Percentiles rank a stretch among this genome's conserved stretches.
These are phyloP conservation scores for Miniopterus natalensis DNA, from an alignment of 2,113 vertebrate genomes.

Conservation along the genomic window DNA sequence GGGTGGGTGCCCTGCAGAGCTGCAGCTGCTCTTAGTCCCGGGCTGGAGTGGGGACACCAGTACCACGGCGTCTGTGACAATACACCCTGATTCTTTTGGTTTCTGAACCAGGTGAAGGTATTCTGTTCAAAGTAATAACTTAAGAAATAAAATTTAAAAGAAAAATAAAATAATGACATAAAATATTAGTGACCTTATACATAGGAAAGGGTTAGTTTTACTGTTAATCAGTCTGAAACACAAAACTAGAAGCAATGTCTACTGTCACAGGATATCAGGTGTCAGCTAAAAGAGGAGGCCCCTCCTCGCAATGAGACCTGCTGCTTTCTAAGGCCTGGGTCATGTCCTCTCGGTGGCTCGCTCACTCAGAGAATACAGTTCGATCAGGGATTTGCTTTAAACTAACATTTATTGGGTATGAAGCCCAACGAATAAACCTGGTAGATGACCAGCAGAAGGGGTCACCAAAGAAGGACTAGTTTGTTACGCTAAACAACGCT, in stretches of 20 bases:
- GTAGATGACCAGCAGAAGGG: background rate
- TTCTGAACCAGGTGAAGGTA: background rate
- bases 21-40: too few species aligned
- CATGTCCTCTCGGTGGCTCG: background rate
- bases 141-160: background rate
- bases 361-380: background rate
- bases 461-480: slow-evolving; percentile 2
- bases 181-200: background rate
- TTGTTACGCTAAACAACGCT: slow-evolving; percentile 28
- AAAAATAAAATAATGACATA: background rate
- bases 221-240: background rate
- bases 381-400: slow-evolving; percentile 54
- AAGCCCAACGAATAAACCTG: slow-evolving; percentile 56
- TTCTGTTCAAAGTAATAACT: background rate
- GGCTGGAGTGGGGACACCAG: background rate
- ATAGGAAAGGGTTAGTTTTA: background rate
- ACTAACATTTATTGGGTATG: slow-evolving; percentile 34
- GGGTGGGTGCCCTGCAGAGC: background rate
- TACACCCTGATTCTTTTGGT: background rate
- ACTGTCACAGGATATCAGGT: background rate
- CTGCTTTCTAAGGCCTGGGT: slow-evolving; percentile 17
- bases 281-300: background rate
- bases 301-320: background rate
- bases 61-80: background rate
- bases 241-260: background rate